These are phyloP conservation scores for Eurypyga helias DNA, from an alignment of 2,113 vertebrate species.

Conservation along the genomic window DNA sequence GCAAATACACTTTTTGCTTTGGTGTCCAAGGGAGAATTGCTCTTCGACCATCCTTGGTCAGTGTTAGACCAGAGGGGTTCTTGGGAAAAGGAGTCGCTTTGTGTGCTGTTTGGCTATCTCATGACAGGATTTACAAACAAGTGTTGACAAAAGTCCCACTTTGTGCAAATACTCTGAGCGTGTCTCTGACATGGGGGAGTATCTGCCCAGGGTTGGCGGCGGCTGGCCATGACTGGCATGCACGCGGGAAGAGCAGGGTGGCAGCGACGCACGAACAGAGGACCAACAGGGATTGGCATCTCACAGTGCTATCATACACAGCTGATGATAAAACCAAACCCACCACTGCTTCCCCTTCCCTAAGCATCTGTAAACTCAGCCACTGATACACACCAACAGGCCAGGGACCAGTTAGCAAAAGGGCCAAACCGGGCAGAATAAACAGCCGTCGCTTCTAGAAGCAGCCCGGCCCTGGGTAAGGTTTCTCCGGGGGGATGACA, in stretches of 20 bases:
- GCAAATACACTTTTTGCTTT: not conserved
- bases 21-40: not conserved
- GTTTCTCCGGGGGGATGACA: accelerated
- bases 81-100: not conserved
- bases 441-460: not conserved
- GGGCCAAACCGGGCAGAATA: not conserved
- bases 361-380: not conserved
- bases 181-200: not conserved
- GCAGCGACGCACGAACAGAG: accelerated
- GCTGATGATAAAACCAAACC: not conserved
- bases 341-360: not conserved
- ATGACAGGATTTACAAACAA: not conserved
- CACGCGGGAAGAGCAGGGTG: not conserved
- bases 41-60: not conserved
- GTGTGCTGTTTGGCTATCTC: not conserved
- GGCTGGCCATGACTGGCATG: not conserved
- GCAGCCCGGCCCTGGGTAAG: not conserved
- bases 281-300: not conserved
- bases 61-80: not conserved
- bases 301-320: accelerated
- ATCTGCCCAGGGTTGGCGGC: not conserved
- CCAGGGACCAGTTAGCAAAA: not conserved
- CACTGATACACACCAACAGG: not conserved
- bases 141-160: not conserved
- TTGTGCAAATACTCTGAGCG: not conserved